Percentiles rank a stretch among this genome's conserved stretches.
Conservation (phyloP, 2,113 vertebrate genomes). For the Oophaga pumilio region DNA sequence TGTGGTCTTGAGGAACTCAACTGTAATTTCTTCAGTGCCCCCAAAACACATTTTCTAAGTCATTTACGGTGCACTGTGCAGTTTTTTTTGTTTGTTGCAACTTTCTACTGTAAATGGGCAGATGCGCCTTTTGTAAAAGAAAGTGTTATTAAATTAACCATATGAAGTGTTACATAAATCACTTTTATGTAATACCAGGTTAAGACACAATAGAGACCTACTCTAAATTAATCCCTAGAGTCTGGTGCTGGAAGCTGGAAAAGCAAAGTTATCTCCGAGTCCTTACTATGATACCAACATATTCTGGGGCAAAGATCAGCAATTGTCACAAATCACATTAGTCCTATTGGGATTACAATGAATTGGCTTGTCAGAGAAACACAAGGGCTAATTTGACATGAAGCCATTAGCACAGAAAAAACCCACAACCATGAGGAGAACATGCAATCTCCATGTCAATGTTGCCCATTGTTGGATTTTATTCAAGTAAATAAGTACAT, state of each 20-base stretch:
- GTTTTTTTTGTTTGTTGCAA: neutral
- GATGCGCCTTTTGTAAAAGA: neutral
- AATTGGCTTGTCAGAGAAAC: too few species aligned
- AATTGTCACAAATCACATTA: neutral
- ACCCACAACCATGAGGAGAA: too few species aligned
- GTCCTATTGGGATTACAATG: neutral
- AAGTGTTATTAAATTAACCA: neutral
- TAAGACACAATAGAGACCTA: neutral
- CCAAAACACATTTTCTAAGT: slow-evolving; percentile 8
- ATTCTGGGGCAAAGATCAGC: neutral
- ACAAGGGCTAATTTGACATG: too few species aligned
- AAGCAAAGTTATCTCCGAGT: neutral
- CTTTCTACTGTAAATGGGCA: neutral
- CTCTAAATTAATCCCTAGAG: neutral
- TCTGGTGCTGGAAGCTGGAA: neutral
- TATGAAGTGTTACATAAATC: neutral
- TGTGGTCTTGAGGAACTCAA: slow-evolving; percentile 7
- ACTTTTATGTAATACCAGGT: neutral
- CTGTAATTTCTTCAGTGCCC: slow-evolving; percentile 15
- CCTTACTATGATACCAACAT: neutral
- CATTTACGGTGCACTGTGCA: neutral
- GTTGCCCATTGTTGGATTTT: too few species aligned
- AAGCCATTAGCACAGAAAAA: too few species aligned
- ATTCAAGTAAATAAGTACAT: too few species aligned
- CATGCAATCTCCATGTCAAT: too few species aligned